These are phyloP conservation scores for Oasisia sp. DNA, from an alignment of 2,888 invertebrate genomes.

Conservation along the genomic window DNA sequence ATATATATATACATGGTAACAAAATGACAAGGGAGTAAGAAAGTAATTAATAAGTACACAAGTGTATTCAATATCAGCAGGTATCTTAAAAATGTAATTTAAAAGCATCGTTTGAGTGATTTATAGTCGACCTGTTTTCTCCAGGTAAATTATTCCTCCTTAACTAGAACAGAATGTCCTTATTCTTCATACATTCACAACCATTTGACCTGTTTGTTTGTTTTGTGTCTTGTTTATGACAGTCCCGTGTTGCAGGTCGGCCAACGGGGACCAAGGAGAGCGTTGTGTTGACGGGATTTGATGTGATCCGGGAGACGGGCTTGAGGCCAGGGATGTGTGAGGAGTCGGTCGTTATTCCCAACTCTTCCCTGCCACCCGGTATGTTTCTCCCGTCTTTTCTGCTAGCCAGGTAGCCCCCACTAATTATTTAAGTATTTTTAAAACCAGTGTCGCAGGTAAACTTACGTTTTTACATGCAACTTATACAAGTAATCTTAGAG, in stretches of 20 bases:
- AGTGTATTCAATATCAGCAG: too few relatives aligned
- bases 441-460: not conserved
- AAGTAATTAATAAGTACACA: too few relatives aligned
- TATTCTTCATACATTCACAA: too few relatives aligned
- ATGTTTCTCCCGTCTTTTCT: not conserved
- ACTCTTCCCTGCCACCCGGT: not conserved
- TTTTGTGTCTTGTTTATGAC: too few relatives aligned
- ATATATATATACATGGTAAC: too few relatives aligned
- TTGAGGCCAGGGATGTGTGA: not conserved
- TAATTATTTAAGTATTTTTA: not conserved
- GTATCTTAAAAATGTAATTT: too few relatives aligned
- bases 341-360: not conserved
- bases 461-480: not conserved
- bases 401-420: not conserved
- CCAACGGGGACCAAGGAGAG: not conserved
- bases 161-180: too few relatives aligned
- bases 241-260: not conserved
- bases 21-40: too few relatives aligned
- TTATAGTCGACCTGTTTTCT: too few relatives aligned
- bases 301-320: conserved; percentile 4
- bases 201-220: too few relatives aligned
- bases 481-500: not conserved
- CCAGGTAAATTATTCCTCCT: too few relatives aligned
- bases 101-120: too few relatives aligned
- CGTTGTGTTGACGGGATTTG: not conserved